phyloP scores from a whole-genome alignment of 2,113 vertebrate genomes.

The Epinephelus lanceolatus region DNA sequence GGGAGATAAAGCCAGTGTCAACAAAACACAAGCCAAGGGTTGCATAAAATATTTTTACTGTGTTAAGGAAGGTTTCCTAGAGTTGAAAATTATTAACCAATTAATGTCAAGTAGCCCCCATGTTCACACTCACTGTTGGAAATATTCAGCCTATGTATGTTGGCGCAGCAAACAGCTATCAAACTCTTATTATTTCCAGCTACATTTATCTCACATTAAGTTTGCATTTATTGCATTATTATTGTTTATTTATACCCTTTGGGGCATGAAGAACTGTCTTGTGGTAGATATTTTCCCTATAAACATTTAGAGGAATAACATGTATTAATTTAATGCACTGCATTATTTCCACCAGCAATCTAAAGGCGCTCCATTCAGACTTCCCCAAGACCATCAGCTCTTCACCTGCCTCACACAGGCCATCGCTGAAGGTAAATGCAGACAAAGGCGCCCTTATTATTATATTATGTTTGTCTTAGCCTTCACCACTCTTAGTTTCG shows the following conservation, averaged over 20 bases:
- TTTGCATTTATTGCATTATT: too few species aligned
- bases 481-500: neutral
- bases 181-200: neutral
- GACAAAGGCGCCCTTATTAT: neutral
- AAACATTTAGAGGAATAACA: neutral
- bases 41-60: too few species aligned
- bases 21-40: too few species aligned
- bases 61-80: too few species aligned
- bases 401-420: constrained; percentile 88
- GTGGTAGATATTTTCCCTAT: neutral
- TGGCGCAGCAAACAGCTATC: neutral
- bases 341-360: constrained; percentile 72
- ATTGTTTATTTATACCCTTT: neutral
- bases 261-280: neutral
- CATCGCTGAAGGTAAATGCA: constrained; percentile 86
- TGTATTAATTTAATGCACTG: neutral
- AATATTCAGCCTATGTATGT: neutral
- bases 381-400: constrained; percentile 89
- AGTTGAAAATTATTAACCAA: too few species aligned
- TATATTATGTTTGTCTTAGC: neutral
- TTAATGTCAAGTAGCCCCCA: too few species aligned
- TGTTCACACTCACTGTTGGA: too few species aligned
- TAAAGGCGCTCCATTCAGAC: constrained; percentile 87
- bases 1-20: too few species aligned
- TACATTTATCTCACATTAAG: neutral